Base-by-base conservation (phyloP, 2,113 vertebrate species). In the Aldabrachelys gigantea region DNA sequence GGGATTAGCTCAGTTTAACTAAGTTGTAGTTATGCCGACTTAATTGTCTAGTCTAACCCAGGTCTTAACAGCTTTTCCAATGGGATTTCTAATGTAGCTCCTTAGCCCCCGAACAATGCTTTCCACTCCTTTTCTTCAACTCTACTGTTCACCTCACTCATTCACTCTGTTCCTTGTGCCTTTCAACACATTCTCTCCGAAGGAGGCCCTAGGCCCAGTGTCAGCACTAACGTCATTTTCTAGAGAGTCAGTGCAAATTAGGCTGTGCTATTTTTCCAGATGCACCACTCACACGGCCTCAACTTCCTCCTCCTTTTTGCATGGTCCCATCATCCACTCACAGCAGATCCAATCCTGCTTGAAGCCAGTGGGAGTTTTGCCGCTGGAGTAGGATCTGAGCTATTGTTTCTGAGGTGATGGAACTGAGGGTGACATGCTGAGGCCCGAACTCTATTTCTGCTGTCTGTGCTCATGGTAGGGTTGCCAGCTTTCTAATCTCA, bases 181-280 rank as follows among this genome's bases (percentile, higher is more conserved):
- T 75, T 41, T 35, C 35, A 22, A 75, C 12, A 75, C 52, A 50
- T 0, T 0, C 10, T 22, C 76, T 78, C 35, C 0, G 0, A 47
- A 35, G 80, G 25, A 25, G 62, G 54, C 69, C 41, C 31, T 27
- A 24, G 85, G 11, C 50, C 31, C 31, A n/a, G 31, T 7, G 53
- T 69, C 27, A 72, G 38, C 5, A 3, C 24, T 88, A 41, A 6
- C 72, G 25, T 44, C n/a, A 44, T 3, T 75, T 75, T 75, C 72
- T 75, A 44, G 62, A 8, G 57, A 3, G 59, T 14, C 59, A 31
- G 19, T 72, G 35, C 19, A 72, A 72, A 22, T 72, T 19, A 72
- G 14, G n/a, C 35, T 72, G 10, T 72, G 19, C 69, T 41, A 10
- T 72, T 72, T 62, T 85, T 52, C 81, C 38, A 0, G 8, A 11